These are phyloP conservation scores for Magallana gigas DNA, from an alignment of 1,140 invertebrate species.

Conservation along the genomic window DNA sequence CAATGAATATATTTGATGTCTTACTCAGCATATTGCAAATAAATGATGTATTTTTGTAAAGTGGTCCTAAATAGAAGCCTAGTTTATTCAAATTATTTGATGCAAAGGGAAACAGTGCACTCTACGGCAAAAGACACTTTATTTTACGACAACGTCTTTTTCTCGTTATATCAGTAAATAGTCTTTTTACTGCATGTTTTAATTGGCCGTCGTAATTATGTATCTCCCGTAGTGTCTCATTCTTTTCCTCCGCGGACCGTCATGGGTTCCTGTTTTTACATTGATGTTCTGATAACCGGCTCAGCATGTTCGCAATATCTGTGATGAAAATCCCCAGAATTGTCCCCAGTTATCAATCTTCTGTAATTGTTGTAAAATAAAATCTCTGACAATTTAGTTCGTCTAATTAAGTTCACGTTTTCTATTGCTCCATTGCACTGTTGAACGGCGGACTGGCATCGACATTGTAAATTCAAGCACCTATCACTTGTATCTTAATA, in stretches of 20 bases:
- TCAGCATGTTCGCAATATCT: not conserved
- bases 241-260: not conserved
- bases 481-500: constrained; percentile 24
- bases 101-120: too few relatives aligned
- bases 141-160: not conserved
- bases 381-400: constrained; percentile 9
- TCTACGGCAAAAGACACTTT: too few relatives aligned
- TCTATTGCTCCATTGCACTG: constrained; percentile 9
- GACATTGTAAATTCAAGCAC: constrained; percentile 14
- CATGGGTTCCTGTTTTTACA: not conserved
- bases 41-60: too few relatives aligned
- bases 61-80: too few relatives aligned
- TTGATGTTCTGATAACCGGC: not conserved
- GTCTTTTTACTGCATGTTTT: constrained; percentile 11
- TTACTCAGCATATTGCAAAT: too few relatives aligned
- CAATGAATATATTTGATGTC: too few relatives aligned
- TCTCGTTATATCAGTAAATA: constrained; percentile 18
- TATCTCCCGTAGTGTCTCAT: constrained; percentile 1
- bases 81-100: too few relatives aligned
- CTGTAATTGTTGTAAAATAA: constrained; percentile 32
- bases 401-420: constrained; percentile 11
- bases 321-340: constrained; percentile 10
- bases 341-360: constrained; percentile 23
- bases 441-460: not conserved
- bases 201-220: constrained; percentile 18